Percentiles rank a stretch among this genome's conserved stretches.
Conservation (phyloP, 2,888 invertebrate genomes). For the Bombyx huttoni region DNA sequence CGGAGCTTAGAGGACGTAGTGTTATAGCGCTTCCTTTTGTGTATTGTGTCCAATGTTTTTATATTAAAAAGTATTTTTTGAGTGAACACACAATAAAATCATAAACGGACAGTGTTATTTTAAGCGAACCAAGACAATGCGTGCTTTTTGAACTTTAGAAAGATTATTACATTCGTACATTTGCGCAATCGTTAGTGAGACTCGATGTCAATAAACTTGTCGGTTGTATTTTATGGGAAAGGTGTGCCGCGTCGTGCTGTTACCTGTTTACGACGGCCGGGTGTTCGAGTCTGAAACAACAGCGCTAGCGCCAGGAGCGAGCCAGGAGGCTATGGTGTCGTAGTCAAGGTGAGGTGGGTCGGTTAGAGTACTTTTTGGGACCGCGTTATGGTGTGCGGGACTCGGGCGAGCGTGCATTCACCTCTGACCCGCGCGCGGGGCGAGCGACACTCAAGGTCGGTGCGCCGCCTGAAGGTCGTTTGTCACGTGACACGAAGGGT, state of each 20-base stretch:
- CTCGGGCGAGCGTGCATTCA: constrained; percentile 55
- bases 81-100: constrained; percentile 41
- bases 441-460: constrained; percentile 69
- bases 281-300: constrained; percentile 33
- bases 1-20: constrained; percentile 61
- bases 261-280: constrained; percentile 59
- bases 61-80: constrained; percentile 40
- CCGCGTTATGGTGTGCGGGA: constrained; percentile 30
- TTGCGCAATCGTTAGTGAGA: constrained; percentile 59
- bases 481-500: constrained; percentile 66
- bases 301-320: constrained; percentile 24
- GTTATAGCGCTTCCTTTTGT: constrained; percentile 23
- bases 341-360: constrained; percentile 53
- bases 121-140: constrained; percentile 35
- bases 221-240: constrained; percentile 70
- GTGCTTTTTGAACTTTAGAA: constrained; percentile 34
- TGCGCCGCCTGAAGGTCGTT: constrained; percentile 70
- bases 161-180: constrained; percentile 44
- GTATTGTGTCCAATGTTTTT: constrained; percentile 59
- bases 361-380: constrained; percentile 30
- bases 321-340: constrained; percentile 44
- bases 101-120: constrained; percentile 35
- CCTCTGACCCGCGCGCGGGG: constrained; percentile 70
- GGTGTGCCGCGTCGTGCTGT: constrained; percentile 63
- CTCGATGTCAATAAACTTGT: constrained; percentile 71